Conservation (phyloP, 2,113 vertebrate genomes). For the Pachyramphus minor region DNA sequence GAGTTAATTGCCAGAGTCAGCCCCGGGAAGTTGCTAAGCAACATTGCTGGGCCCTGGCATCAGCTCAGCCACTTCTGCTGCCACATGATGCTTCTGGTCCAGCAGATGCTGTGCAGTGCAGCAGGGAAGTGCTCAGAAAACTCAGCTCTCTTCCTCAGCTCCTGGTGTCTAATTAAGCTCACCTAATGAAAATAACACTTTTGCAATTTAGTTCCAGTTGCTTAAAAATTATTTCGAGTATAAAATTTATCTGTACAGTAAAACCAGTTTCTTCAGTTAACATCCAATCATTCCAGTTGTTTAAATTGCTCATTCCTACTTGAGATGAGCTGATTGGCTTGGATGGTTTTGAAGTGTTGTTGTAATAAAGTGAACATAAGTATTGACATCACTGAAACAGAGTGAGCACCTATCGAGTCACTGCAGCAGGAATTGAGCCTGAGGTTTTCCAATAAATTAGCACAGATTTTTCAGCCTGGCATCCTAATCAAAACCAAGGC, state of each 20-base stretch:
- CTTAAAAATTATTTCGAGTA: neutral
- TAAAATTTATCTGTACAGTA: neutral
- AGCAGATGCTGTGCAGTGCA: neutral
- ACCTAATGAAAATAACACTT: neutral
- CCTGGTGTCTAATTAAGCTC: neutral
- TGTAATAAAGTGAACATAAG: neutral
- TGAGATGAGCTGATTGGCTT: neutral
- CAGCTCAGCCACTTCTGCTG: neutral
- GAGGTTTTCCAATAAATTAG: neutral
- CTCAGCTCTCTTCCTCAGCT: neutral
- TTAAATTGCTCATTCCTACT: neutral
- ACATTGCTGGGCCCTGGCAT: neutral
- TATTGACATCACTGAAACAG: neutral
- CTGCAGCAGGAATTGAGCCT: neutral
- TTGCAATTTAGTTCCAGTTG: neutral
- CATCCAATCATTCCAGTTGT: neutral
- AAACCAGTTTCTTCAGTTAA: neutral
- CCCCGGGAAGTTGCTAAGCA: conserved; percentile 54
- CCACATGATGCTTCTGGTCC: neutral
- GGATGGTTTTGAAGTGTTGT: neutral
- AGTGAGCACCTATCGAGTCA: neutral
- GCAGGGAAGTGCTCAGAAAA: neutral
- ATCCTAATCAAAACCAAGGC: neutral
- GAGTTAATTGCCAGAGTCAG: neutral
- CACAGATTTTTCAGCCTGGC: neutral